Evolutionary conservation across 2,797 vertebrate species (phyloP).

Genomic region (Pseudochirops cupreus): DNA sequence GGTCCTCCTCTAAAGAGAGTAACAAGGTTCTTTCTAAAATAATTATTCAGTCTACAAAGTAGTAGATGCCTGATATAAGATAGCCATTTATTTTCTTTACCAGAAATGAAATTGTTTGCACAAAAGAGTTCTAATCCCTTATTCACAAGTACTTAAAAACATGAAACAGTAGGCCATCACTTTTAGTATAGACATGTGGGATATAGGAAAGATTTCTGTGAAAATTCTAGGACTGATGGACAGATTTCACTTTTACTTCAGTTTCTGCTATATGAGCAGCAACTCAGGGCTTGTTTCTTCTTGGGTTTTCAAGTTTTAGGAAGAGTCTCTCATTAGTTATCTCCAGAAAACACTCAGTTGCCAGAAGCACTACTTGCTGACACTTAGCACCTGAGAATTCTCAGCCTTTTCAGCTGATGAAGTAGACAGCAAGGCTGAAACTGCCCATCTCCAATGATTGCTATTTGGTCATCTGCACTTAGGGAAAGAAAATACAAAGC

Average conservation of each 20-base stretch:
- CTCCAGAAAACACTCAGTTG: not conserved
- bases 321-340: not conserved
- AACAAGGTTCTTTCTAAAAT: not conserved
- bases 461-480: not conserved
- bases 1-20: not conserved
- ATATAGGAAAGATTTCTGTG: not conserved
- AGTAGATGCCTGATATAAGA: too few species aligned
- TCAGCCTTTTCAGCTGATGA: not conserved
- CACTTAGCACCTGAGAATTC: not conserved
- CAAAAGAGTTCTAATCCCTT: too few species aligned
- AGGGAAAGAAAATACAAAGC: not conserved
- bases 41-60: not conserved
- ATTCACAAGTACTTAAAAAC: not conserved
- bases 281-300: not conserved
- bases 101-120: too few species aligned
- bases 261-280: not conserved
- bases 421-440: not conserved
- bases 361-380: not conserved
- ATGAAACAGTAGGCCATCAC: not conserved
- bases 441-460: not conserved
- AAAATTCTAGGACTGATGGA: not conserved
- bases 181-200: not conserved
- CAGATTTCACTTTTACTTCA: not conserved
- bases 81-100: too few species aligned
- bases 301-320: not conserved